Evolutionary conservation across 1,140 invertebrate species (phyloP).

Genomic region (Papilio helenus): DNA sequence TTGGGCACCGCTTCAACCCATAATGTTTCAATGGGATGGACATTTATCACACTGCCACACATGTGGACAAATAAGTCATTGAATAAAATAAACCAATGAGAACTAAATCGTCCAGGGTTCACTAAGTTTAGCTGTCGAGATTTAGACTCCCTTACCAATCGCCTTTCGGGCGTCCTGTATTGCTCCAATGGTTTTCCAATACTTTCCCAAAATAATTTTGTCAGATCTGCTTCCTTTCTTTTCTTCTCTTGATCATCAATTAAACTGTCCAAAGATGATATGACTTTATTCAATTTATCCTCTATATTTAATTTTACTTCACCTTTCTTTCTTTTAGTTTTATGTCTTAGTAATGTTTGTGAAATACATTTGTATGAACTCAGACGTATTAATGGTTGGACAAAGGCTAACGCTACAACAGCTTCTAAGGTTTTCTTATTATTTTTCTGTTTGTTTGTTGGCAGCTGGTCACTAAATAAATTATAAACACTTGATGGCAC

Average conservation of each 20-base stretch:
- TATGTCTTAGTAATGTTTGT: conserved; percentile 76
- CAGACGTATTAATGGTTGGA: conserved; percentile 84
- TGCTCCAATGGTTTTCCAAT: conserved; percentile 87
- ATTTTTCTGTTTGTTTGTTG: conserved; percentile 83
- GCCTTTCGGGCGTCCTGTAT: conserved; percentile 86
- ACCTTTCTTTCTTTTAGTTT: conserved; percentile 67
- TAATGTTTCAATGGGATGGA: conserved; percentile 88
- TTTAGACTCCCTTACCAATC: conserved; percentile 91
- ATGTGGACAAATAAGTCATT: conserved; percentile 90
- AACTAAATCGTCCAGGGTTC: conserved; percentile 86
- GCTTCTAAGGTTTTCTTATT: conserved; percentile 84
- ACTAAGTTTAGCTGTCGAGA: conserved; percentile 87
- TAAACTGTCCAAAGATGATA: conserved; percentile 85
- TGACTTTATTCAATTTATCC: conserved; percentile 77
- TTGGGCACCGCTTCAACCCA: conserved; percentile 89
- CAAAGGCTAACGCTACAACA: conserved; percentile 83
- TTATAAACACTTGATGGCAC: conserved; percentile 84
- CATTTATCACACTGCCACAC: conserved; percentile 84
- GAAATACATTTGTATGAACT: conserved; percentile 84
- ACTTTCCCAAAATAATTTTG: conserved; percentile 90
- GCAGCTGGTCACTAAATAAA: conserved; percentile 84
- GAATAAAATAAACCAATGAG: conserved; percentile 90
- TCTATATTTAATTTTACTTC: conserved; percentile 70
- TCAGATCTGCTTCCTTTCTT: conserved; percentile 87
- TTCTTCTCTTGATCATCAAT: conserved; percentile 85